Evolutionary conservation across 1,140 invertebrate genomes (phyloP), one percentile per base, ranked within the genome.

Genomic region (Drosophila ohnishii): DNA sequence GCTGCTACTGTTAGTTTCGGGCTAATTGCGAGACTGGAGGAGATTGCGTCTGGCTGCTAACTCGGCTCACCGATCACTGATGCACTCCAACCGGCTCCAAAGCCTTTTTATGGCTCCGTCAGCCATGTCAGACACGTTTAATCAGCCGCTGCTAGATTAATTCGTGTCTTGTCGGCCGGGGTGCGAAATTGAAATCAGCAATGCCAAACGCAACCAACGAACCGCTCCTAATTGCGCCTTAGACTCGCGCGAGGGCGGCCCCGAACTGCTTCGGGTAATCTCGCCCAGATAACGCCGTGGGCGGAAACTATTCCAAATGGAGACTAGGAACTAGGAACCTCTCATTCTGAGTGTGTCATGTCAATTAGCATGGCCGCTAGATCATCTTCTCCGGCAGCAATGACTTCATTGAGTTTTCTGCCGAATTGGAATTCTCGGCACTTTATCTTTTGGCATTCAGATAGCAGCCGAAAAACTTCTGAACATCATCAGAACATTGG

Each of bases 101-200:
- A 66, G 75, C 48, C 84, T 88, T 83, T 78, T 86, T 86, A 86
- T 86, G 60, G 25, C 72, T 28, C 56, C 8, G 8, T 22, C 42
- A 39, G 30, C 34, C 48, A 79, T 82, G 73, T 74, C 56, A 47
- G 59, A 65, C 83, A 72, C 37, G 51, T 60, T 55, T 87, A 86
- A 86, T 86, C 82, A 86, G 80, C 60, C 32, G 37, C 66, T 65
- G 44, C 66, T 87, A 87, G 82, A 86, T 87, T 86, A 86, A 79
- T 86, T 67, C 71, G 66, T 86, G 82, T 86, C 47, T 66, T 61
- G 53, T 73, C 61, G 57, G n/a, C 42, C 34, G 40, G 2, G 50
- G 42, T 73, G 73, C 66, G 61, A 84, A 84, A 80, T 65, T 69
- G 62, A 79, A 83, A 78, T 76, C 59, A 47, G 61, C 63, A 75